phyloP scores from a whole-genome alignment of 2,888 invertebrate species.

The Blastobasis adustella region DNA sequence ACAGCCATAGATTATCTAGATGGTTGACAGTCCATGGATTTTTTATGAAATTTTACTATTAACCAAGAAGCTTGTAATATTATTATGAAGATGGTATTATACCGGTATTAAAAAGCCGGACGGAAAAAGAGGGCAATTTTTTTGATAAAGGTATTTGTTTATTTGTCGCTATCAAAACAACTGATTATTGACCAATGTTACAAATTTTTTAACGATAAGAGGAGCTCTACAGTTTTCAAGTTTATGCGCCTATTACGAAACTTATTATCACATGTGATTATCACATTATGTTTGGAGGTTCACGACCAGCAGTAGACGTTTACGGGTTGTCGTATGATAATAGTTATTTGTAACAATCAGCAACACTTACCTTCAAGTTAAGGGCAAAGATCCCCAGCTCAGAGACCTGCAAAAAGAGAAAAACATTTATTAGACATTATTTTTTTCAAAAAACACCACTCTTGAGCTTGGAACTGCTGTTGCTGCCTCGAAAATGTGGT shows the following conservation, averaged over 20 bases:
- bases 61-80: conserved; percentile 4
- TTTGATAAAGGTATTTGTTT: too few relatives aligned
- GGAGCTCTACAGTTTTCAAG: too few relatives aligned
- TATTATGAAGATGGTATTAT: neutral
- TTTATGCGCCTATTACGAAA: too few relatives aligned
- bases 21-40: conserved; percentile 1
- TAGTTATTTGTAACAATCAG: neutral
- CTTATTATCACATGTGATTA: too few relatives aligned
- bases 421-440: conserved; percentile 6
- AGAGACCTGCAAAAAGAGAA: conserved; percentile 31
- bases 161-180: too few relatives aligned
- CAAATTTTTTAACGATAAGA: too few relatives aligned
- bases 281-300: too few relatives aligned
- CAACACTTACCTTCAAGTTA: conserved; percentile 30
- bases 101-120: too few relatives aligned
- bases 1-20: conserved; percentile 21
- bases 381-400: conserved; percentile 13
- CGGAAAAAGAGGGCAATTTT: too few relatives aligned
- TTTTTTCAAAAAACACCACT: conserved; percentile 24
- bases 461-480: conserved; percentile 3
- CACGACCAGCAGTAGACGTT: too few relatives aligned
- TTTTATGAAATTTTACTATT: conserved; percentile 1
- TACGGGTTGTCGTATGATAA: neutral
- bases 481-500: conserved; percentile 31
- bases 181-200: too few relatives aligned